A percentile compares a stretch with the other conserved stretches of the same genome.
These are phyloP conservation scores for Lophotriccus pileatus DNA, from an alignment of 2,797 vertebrate genomes.

Conservation along the genomic window DNA sequence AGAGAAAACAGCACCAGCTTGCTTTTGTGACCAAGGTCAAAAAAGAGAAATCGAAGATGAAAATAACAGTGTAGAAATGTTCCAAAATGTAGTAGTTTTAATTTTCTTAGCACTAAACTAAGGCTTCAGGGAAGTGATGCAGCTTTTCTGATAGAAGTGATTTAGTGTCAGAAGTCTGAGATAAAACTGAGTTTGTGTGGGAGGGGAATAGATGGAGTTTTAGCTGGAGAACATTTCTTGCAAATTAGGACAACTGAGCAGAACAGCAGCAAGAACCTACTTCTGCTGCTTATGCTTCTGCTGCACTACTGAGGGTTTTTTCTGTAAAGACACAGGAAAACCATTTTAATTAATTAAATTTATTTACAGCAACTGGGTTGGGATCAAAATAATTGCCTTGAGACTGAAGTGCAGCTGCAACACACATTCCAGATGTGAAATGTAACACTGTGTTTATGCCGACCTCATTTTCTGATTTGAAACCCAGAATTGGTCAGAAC, in stretches of 20 bases:
- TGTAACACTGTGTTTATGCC: background rate
- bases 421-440: slow-evolving; percentile 36
- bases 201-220: slow-evolving; percentile 19
- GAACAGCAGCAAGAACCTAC: background rate
- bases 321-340: background rate
- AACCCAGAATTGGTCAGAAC: background rate
- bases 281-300: background rate
- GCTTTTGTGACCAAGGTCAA: background rate
- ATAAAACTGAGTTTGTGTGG: slow-evolving; percentile 35
- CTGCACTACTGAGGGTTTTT: background rate
- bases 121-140: background rate
- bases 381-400: slow-evolving; percentile 34
- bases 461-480: background rate
- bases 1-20: background rate
- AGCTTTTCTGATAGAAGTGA: background rate
- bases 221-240: background rate
- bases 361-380: slow-evolving; percentile 26
- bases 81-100: slow-evolving; percentile 1
- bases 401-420: slow-evolving; percentile 35
- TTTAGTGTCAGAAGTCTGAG: slow-evolving; percentile 41
- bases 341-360: slow-evolving; percentile 42
- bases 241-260: background rate
- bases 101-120: slow-evolving; percentile 10
- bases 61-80: background rate
- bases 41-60: background rate